These are phyloP conservation scores for Spodoptera littoralis DNA, from an alignment of 2,888 invertebrate species.

Conservation along the genomic window DNA sequence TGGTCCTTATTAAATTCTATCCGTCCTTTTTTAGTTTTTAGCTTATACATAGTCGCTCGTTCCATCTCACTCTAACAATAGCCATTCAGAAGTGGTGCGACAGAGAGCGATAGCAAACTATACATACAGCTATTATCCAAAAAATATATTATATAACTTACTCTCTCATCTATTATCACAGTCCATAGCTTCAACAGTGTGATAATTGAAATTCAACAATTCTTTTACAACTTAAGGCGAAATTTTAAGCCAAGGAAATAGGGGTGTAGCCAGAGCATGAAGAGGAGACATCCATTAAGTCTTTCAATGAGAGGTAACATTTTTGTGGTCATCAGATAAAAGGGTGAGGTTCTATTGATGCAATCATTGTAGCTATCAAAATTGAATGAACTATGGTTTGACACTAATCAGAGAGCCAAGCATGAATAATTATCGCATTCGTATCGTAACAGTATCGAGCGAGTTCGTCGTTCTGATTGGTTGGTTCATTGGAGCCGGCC, in stretches of 20 bases:
- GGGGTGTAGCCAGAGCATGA: too few relatives aligned
- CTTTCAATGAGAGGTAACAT: too few relatives aligned
- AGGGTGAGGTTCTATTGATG: too few relatives aligned
- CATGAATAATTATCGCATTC: too few relatives aligned
- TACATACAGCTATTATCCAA: constrained; percentile 65
- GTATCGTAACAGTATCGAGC: too few relatives aligned
- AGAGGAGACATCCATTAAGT: too few relatives aligned
- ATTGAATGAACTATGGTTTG: too few relatives aligned
- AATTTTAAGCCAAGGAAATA: not conserved
- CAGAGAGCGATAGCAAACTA: constrained; percentile 66
- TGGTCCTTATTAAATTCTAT: constrained; percentile 11
- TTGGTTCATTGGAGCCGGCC: too few relatives aligned
- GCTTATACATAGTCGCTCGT: not conserved
- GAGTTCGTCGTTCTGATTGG: too few relatives aligned
- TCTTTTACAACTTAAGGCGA: constrained; percentile 1
- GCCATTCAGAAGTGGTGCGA: constrained; percentile 63
- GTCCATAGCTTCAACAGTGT: constrained; percentile 79
- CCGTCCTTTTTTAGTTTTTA: constrained; percentile 3
- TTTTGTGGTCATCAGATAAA: too few relatives aligned
- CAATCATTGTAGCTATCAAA: too few relatives aligned
- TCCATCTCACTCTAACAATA: constrained; percentile 23
- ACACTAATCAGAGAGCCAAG: too few relatives aligned
- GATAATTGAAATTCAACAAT: constrained; percentile 53
- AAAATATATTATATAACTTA: constrained; percentile 69
- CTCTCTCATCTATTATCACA: constrained; percentile 84